Evolutionary conservation across 2,888 invertebrate species (phyloP), one percentile per base, ranked within the genome.

Genomic region (Adelphocoris suturalis): DNA sequence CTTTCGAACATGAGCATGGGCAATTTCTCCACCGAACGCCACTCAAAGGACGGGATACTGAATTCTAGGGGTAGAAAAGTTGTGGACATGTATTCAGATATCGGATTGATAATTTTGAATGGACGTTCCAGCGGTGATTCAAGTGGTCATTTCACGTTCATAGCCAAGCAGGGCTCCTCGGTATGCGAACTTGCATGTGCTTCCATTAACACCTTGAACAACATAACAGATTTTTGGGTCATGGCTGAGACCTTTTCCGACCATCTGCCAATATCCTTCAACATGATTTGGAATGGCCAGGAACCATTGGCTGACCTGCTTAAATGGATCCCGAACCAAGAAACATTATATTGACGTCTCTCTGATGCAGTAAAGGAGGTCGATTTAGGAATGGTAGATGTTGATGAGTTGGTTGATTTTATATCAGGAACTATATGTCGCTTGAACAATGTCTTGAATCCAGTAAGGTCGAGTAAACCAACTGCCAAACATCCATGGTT

Each of bases 191-290:
- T 55, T 0, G 52, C 57, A 23, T 89, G 89, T 47, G 61, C 52
- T n/a, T 89, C 89, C 14, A 16, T 81, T 0, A 0, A 57, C 14
- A 57, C 16, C 4, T 14, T 89, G 14, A 14, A 23, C 0, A 14
- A 19, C 13, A 0, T 89, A 3, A 37, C 48, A 12, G 89, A 89
- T 57, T 89, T 89, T 57, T 14, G 9, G 16, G 81, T 89, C 12
- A 14, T 81, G 13, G 9, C 13, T 16, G 47, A 89, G 23, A 28
- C 13, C 12, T 61, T 82, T 14, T 89, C 89, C 9, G 82, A 82
- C 28, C 88, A 88, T n/a, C n/a, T 76, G 4, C 88, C 80, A 7
- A 80, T 88, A 19, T 16, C 61, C 27, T 37, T 76, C 37, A 23
- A n/a, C 2, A 11, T 87, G 28, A 2, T 46, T n/a, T 4, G 28